Conservation (phyloP, 1,140 invertebrate genomes). For the Drosophila ironensis region DNA sequence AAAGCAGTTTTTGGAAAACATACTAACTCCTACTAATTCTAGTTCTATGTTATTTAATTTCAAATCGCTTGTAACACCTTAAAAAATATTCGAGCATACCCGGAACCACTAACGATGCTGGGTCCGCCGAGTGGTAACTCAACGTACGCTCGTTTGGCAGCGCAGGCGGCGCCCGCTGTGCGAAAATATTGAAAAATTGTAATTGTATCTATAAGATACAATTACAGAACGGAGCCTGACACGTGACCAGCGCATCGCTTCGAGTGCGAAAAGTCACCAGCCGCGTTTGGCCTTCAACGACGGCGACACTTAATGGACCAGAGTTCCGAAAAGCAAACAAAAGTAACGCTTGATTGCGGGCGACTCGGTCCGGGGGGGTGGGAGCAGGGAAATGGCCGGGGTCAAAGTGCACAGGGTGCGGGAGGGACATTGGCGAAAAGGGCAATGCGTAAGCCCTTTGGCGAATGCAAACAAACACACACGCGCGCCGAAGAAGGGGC, state of each 20-base stretch:
- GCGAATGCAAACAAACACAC: slow-evolving; percentile 59
- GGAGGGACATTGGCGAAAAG: slow-evolving; percentile 33
- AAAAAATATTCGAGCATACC: background rate
- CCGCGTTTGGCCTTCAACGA: slow-evolving; percentile 29
- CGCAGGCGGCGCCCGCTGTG: slow-evolving; percentile 50
- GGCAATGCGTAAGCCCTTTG: slow-evolving; percentile 59
- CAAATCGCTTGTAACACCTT: too few relatives aligned
- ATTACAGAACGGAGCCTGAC: slow-evolving; percentile 59
- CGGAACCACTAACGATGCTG: slow-evolving; percentile 9
- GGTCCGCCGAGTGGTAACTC: slow-evolving; percentile 2
- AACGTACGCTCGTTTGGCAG: slow-evolving; percentile 5
- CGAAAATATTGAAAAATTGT: slow-evolving; percentile 80
- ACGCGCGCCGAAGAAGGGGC: background rate
- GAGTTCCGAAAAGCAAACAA: slow-evolving; percentile 77
- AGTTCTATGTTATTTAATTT: too few relatives aligned
- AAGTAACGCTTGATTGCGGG: slow-evolving; percentile 72
- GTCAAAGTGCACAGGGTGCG: slow-evolving; percentile 9
- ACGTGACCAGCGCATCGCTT: slow-evolving; percentile 59
- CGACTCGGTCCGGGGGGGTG: slow-evolving; percentile 21
- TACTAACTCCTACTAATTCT: too few relatives aligned
- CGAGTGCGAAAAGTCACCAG: slow-evolving; percentile 63
- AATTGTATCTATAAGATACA: slow-evolving; percentile 80
- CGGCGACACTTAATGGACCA: slow-evolving; percentile 69
- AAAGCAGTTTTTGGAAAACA: too few relatives aligned
- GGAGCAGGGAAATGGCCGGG: slow-evolving; percentile 25